Percentiles rank a stretch among this genome's conserved stretches.
These are phyloP conservation scores for Aeoliscus strigatus DNA, from an alignment of 2,797 vertebrate species.

Conservation along the genomic window DNA sequence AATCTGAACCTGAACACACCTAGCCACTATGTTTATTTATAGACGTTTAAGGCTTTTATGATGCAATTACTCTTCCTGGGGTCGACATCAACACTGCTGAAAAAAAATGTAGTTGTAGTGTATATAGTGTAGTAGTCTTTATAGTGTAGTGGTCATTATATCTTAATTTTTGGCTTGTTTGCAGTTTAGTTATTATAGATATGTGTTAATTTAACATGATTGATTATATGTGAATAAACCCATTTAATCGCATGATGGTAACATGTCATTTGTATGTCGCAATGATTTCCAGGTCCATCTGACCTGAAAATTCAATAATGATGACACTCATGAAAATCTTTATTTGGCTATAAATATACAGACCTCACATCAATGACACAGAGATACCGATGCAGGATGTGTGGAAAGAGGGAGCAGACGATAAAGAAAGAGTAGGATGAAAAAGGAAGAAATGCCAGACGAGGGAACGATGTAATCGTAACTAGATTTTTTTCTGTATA, in stretches of 20 bases:
- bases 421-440: background rate
- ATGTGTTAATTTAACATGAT: no score
- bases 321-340: conserved; percentile 37
- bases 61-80: no score
- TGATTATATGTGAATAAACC: background rate
- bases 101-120: no score
- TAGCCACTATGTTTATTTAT: no score
- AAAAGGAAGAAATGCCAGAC: background rate
- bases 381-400: conserved; percentile 1
- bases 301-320: conserved; percentile 45
- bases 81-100: no score
- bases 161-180: no score
- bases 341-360: conserved; percentile 57
- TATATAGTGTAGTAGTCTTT: no score
- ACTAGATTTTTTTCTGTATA: background rate
- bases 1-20: no score
- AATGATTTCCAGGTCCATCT: conserved; percentile 33
- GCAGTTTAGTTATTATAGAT: no score
- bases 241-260: conserved; percentile 7
- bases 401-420: background rate
- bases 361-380: conserved; percentile 30
- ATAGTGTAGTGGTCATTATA: no score
- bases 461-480: background rate
- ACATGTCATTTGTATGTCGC: conserved; percentile 16
- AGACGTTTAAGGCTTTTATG: no score